These are phyloP conservation scores for Chlamydotis undulata DNA, from an alignment of 2,113 vertebrate species.

Conservation along the genomic window DNA sequence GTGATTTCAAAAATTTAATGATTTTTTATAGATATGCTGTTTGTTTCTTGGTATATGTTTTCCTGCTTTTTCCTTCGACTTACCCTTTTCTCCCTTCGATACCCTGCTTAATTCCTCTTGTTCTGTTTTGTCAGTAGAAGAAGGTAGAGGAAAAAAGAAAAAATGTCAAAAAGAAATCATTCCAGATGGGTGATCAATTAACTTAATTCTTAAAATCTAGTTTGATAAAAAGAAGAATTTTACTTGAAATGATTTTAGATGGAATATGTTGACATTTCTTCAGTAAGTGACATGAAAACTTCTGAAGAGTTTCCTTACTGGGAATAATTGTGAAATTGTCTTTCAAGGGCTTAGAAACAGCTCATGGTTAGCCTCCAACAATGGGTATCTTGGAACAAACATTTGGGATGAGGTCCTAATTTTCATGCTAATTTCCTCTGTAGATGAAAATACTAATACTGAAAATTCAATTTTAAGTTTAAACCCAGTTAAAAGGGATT, in stretches of 20 bases:
- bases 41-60: neutral
- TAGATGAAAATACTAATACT: neutral
- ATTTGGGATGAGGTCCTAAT: neutral
- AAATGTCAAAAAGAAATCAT: neutral
- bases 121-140: neutral
- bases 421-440: neutral
- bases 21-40: neutral
- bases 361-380: neutral
- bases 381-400: neutral
- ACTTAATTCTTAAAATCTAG: neutral
- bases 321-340: neutral
- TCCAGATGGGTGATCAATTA: neutral
- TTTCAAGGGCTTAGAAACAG: neutral
- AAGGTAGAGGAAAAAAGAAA: neutral
- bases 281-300: neutral
- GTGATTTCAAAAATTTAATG: neutral
- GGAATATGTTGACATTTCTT: neutral
- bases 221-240: neutral
- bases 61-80: neutral
- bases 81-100: neutral
- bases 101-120: neutral
- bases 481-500: neutral
- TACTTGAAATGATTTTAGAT: neutral
- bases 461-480: neutral
- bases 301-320: neutral